These are phyloP conservation scores for Microcebus griseorufus DNA, from an alignment of 2,113 vertebrate genomes.

Conservation along the genomic window DNA sequence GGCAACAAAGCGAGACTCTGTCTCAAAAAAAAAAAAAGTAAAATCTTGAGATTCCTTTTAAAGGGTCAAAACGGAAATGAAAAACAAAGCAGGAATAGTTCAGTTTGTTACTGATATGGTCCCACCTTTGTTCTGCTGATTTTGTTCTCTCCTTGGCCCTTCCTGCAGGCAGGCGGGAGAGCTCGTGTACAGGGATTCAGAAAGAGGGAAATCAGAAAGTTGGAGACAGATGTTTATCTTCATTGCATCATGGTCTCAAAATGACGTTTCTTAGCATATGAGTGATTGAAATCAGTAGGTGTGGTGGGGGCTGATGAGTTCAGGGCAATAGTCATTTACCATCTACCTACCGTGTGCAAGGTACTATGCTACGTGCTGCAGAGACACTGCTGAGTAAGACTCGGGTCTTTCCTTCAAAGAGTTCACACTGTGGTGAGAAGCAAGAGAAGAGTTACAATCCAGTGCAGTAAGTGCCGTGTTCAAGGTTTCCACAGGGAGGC, in stretches of 20 bases:
- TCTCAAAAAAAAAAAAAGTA: too few species aligned
- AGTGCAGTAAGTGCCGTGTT: accelerated
- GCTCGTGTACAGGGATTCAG: not conserved
- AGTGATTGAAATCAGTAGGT: not conserved
- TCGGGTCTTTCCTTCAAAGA: not conserved
- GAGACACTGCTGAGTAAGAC: not conserved
- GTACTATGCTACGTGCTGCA: not conserved
- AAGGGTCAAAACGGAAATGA: not conserved
- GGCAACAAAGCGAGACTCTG: too few species aligned
- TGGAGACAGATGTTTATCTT: not conserved
- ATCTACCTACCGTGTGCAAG: not conserved
- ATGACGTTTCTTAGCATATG: not conserved
- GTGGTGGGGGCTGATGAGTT: too few species aligned
- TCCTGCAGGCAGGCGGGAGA: not conserved
- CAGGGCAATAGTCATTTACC: not conserved
- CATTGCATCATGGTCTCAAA: not conserved
- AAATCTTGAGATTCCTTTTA: constrained; percentile 8
- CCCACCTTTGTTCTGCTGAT: not conserved
- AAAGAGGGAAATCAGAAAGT: not conserved
- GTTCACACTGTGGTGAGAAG: not conserved
- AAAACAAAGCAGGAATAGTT: not conserved
- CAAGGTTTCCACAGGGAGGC: not conserved
- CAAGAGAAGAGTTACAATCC: not conserved
- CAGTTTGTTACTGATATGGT: not conserved
- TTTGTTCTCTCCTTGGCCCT: not conserved